Base-by-base conservation (phyloP, 2,113 vertebrate species). In the Sinocyclocheilus anophthalmus region DNA sequence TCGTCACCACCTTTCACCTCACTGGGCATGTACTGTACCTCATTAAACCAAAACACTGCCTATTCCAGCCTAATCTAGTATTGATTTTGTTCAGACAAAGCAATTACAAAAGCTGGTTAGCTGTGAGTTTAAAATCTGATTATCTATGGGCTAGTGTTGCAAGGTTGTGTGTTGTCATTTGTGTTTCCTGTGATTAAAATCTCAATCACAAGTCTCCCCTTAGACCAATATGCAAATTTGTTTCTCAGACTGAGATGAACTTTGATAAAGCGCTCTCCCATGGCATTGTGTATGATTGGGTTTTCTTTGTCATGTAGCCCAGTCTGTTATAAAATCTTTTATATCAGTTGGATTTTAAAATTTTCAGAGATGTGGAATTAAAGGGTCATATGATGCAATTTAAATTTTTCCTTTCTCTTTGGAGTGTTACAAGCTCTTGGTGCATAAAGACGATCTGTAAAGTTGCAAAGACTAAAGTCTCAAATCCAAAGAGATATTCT, bases 41-140 rank as follows among this genome's bases (percentile, higher is more conserved):
- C 79, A 61, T 86, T 24, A 84, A 63, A 81, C 16, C 45, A 22
- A 86, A 82, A 73, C 61, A 53, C 20, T n/a, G 76, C 18, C 81
- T 42, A 18, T 87, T 63, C 59, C 42, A 81, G 30, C 30, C 82
- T 87, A 89, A 82, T 85, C 85, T 77, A 33, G 55, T 61, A 86
- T 57, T 83, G 72, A 87, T 87, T 85, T 70, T 30, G 59, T 53
- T 77, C 69, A 72, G 85, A 59, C 57, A 42, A 87, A 77, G 61
- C 59, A 86, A 85, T 72, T 63, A 42, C 77, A 85, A 81, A 57
- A 72, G 78, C 70, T 76, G 57, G 61, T 20, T 37, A 57, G 16
- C 53, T 78, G 12, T 69, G 69, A 81, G 65, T n/a, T 61, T 55
- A 50, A 76, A 33, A 48, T 78, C n/a, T 85, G 63, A 70, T 78